These are phyloP conservation scores for Macaria liturata DNA, from an alignment of 2,888 invertebrate genomes.

Conservation along the genomic window DNA sequence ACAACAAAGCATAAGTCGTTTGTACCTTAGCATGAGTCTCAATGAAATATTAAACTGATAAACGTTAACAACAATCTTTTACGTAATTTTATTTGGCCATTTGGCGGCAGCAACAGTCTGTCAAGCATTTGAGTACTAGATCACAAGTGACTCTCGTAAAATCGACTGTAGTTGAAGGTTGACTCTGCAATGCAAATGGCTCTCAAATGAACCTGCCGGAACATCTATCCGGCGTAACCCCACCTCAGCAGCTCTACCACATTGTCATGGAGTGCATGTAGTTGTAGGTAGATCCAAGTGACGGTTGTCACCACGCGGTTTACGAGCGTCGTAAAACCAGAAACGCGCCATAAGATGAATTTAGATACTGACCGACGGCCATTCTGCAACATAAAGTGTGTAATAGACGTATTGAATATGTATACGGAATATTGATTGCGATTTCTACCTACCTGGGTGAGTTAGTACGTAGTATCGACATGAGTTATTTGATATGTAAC, in stretches of 20 bases:
- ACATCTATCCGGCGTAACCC: conserved; percentile 7
- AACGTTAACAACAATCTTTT: too few species aligned
- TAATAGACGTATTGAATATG: conserved; percentile 31
- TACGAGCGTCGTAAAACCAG: conserved; percentile 62
- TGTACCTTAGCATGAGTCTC: too few species aligned
- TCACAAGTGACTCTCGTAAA: too few species aligned
- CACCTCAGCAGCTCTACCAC: conserved; percentile 2
- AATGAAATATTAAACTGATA: too few species aligned
- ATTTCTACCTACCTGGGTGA: conserved; percentile 8
- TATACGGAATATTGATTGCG: conserved; percentile 22
- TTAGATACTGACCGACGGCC: conserved; percentile 42
- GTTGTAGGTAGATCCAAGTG: conserved; percentile 42
- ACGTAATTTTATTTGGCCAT: too few species aligned
- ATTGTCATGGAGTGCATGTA: conserved; percentile 22
- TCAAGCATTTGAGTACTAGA: too few species aligned
- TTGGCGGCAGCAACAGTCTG: too few species aligned
- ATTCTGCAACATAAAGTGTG: conserved; percentile 37
- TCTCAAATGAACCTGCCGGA: not conserved
- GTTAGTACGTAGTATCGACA: too few species aligned
- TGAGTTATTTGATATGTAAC: too few species aligned
- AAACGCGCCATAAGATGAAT: conserved; percentile 49
- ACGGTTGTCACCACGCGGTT: conserved; percentile 58
- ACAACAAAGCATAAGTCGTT: too few species aligned
- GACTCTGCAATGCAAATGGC: too few species aligned
- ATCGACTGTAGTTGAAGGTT: too few species aligned